phyloP scores from a whole-genome alignment of 1,140 invertebrate species.

The Caerostris extrusa region DNA sequence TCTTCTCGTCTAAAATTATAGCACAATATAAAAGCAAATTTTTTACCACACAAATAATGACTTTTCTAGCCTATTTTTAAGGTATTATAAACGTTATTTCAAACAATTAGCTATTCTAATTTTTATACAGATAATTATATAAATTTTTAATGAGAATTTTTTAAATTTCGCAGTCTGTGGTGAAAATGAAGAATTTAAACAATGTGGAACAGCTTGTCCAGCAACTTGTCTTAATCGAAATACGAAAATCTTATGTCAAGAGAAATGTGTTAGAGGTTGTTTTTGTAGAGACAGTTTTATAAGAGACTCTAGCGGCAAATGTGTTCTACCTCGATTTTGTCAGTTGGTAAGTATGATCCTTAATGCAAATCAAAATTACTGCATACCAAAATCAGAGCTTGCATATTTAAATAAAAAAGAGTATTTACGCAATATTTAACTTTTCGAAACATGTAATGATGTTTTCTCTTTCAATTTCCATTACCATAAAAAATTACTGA shows the following conservation, averaged over 20 bases:
- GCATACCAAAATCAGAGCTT: too few species aligned
- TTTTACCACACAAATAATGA: too few species aligned
- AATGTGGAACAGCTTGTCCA: slow-evolving; percentile 61
- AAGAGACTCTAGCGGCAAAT: slow-evolving; percentile 31
- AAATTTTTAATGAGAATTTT: not conserved
- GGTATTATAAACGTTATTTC: too few species aligned
- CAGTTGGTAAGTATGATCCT: not conserved
- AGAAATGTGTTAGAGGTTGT: slow-evolving; percentile 1
- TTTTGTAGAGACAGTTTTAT: slow-evolving; percentile 47
- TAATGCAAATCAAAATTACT: too few species aligned
- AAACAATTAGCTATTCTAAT: too few species aligned
- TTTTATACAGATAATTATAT: too few species aligned
- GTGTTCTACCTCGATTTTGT: not conserved
- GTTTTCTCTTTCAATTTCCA: too few species aligned
- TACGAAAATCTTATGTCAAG: not conserved
- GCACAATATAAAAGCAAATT: too few species aligned
- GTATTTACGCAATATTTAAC: not conserved
- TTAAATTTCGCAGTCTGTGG: not conserved
- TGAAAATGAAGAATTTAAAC: slow-evolving; percentile 63
- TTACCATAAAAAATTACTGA: too few species aligned
- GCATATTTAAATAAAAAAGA: not conserved
- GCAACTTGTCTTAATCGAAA: not conserved
- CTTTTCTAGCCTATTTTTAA: too few species aligned
- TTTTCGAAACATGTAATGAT: not conserved
- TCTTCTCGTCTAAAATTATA: too few species aligned